These are phyloP conservation scores for Rhopalosiphum nymphaeae DNA, from an alignment of 2,888 invertebrate genomes.

Conservation along the genomic window DNA sequence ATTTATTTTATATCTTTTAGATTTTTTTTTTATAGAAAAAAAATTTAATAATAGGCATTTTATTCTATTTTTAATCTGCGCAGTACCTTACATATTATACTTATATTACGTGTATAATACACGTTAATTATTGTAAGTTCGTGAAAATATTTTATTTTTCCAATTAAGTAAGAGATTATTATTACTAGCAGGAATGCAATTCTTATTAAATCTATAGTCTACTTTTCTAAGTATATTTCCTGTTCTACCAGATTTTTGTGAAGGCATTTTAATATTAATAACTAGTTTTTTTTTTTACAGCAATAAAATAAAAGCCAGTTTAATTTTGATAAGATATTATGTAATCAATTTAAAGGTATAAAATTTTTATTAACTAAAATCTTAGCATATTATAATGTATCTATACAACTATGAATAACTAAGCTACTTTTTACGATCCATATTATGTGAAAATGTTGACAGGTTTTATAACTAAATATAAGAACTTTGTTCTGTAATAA, in stretches of 20 bases:
- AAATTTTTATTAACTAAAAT: neutral
- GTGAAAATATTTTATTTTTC: neutral
- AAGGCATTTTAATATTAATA: neutral
- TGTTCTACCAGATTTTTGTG: neutral
- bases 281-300: conserved; percentile 4
- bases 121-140: neutral
- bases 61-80: neutral
- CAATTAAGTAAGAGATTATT: neutral
- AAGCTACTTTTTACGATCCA: neutral
- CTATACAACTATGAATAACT: no score
- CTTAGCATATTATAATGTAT: neutral
- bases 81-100: neutral
- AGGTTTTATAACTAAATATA: neutral
- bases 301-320: neutral
- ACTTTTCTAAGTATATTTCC: conserved; percentile 29
- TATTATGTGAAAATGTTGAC: neutral
- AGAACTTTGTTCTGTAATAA: neutral
- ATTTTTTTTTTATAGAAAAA: neutral
- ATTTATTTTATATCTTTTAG: neutral
- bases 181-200: neutral
- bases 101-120: neutral
- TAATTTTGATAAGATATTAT: neutral
- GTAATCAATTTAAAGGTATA: neutral
- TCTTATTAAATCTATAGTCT: conserved; percentile 13
- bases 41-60: neutral